Conservation (phyloP, 2,888 invertebrate genomes). For the Agrenia bidenticulata region DNA sequence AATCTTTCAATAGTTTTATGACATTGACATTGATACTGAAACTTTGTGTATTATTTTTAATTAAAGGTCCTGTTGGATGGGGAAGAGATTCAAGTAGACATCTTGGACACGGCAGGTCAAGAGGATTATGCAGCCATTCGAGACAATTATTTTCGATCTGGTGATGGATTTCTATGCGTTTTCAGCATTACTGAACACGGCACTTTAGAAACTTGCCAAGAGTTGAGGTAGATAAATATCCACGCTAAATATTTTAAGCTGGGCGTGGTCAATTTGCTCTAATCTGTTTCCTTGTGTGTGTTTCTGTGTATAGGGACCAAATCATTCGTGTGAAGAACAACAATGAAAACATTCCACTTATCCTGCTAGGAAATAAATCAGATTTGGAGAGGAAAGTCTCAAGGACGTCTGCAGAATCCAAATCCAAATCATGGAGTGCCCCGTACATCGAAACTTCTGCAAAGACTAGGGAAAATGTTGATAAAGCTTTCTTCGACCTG, state of each 20-base stretch:
- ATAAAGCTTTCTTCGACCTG: conserved; percentile 68
- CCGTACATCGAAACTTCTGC: conserved; percentile 99
- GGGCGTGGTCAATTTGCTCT: neutral
- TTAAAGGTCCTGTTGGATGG: conserved; percentile 45
- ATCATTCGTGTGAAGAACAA: conserved; percentile 97
- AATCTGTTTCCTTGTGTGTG: conserved; percentile 13
- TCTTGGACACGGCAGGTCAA: conserved; percentile 48
- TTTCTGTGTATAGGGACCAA: conserved; percentile 77
- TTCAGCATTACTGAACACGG: conserved; percentile 98
- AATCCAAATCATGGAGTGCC: conserved; percentile 93
- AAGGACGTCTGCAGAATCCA: conserved; percentile 78
- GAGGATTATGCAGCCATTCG: conserved; percentile 57
- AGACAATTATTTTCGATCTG: conserved; percentile 98
- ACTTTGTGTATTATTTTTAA: neutral
- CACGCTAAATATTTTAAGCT: neutral
- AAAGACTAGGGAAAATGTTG: conserved; percentile 96
- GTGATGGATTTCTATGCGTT: conserved; percentile 98
- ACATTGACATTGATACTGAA: neutral
- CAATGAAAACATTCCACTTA: conserved; percentile 91
- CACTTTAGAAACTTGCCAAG: conserved; percentile 97
- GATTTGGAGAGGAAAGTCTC: conserved; percentile 92
- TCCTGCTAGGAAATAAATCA: conserved; percentile 97
- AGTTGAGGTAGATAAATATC: conserved; percentile 63
- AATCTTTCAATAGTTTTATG: no score
- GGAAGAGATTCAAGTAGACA: conserved; percentile 49